Evolutionary conservation across 2,888 invertebrate genomes (phyloP).

Genomic region (Thymelicus lineola): DNA sequence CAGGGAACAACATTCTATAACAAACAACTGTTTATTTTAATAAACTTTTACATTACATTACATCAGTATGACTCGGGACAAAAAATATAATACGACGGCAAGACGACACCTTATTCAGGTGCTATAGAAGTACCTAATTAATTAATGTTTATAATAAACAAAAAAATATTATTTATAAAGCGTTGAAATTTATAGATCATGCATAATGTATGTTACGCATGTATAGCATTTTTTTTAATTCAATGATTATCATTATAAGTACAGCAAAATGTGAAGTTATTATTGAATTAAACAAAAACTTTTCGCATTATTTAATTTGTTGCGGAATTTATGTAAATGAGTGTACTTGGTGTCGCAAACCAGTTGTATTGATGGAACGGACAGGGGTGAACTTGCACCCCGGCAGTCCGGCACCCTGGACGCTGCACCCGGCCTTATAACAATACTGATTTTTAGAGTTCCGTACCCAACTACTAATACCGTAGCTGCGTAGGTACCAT

Average conservation of each 20-base stretch:
- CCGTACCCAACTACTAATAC: background rate
- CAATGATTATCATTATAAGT: too few species aligned
- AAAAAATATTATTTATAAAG: too few species aligned
- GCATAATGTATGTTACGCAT: too few species aligned
- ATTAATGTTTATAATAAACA: too few species aligned
- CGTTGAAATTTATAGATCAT: too few species aligned
- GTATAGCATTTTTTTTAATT: too few species aligned
- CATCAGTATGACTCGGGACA: background rate
- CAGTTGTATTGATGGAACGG: constrained; percentile 54
- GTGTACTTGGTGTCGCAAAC: constrained; percentile 68
- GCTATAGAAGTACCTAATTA: too few species aligned
- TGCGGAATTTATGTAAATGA: constrained; percentile 73
- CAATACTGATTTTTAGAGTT: constrained; percentile 13
- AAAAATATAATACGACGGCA: background rate
- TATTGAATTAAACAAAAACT: background rate
- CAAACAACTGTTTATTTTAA: background rate
- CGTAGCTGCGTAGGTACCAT: too few species aligned
- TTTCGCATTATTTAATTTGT: background rate
- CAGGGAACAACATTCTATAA: background rate
- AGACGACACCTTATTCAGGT: too few species aligned
- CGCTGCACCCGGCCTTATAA: constrained; percentile 37
- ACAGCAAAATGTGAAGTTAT: too few species aligned
- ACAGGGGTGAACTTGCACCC: constrained; percentile 54
- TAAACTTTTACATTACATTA: too few species aligned
- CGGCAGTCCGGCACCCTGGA: constrained; percentile 46